Evolutionary conservation across 2,797 vertebrate species (phyloP).

Genomic region (Tarsius wallacei): DNA sequence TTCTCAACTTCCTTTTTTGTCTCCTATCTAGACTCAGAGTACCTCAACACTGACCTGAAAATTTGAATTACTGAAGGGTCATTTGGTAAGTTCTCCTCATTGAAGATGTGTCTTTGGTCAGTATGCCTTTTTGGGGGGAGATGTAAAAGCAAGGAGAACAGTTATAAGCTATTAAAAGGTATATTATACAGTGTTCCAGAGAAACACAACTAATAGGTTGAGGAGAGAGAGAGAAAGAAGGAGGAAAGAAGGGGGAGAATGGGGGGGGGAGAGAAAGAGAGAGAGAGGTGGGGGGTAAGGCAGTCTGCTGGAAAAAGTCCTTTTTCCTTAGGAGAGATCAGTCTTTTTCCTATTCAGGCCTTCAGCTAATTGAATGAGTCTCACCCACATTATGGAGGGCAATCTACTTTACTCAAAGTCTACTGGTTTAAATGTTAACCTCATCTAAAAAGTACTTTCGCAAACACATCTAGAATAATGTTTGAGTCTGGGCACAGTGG

Average conservation of each 20-base stretch:
- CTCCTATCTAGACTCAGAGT: neutral
- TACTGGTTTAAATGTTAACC: neutral
- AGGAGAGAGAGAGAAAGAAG: neutral
- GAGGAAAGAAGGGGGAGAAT: neutral
- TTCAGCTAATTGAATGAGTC: neutral
- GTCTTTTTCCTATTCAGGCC: neutral
- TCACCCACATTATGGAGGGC: neutral
- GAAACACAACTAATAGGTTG: neutral
- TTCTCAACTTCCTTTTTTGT: neutral
- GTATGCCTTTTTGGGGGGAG: neutral
- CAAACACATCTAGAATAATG: neutral
- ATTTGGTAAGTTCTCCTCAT: neutral
- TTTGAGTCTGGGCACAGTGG: neutral
- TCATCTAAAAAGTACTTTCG: neutral
- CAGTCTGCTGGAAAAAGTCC: neutral
- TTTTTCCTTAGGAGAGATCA: neutral
- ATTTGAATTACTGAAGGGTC: neutral
- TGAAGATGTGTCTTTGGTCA: neutral
- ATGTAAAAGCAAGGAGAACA: neutral
- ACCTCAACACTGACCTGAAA: neutral
- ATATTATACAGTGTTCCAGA: neutral
- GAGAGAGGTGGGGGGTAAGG: neutral
- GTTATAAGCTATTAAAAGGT: neutral
- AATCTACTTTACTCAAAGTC: neutral
- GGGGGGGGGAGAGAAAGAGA: neutral